Conservation (phyloP, 2,888 invertebrate species). For the Glaucopsyche alexis region DNA sequence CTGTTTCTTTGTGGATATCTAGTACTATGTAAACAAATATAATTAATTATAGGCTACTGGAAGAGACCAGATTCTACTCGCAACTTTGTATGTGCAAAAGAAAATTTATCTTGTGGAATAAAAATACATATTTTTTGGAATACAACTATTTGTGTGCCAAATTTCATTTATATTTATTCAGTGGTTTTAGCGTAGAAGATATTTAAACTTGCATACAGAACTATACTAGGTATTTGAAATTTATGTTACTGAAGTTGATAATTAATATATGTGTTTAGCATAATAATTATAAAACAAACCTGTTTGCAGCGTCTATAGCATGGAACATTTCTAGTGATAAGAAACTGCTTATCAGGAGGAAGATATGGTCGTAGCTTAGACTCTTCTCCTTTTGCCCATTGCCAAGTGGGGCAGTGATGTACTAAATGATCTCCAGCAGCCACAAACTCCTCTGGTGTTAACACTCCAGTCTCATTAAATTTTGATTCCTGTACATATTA, state of each 20-base stretch:
- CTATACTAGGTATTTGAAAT: not conserved
- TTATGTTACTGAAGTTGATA: too few species aligned
- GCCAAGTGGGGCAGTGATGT: constrained; percentile 99
- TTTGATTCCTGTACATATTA: constrained; percentile 89
- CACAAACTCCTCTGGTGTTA: constrained; percentile 99
- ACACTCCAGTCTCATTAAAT: constrained; percentile 97
- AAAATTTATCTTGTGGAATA: too few species aligned
- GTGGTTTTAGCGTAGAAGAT: too few species aligned
- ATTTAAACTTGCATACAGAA: not conserved
- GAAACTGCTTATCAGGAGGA: constrained; percentile 97
- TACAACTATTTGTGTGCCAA: too few species aligned
- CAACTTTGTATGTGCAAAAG: too few species aligned
- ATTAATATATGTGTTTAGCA: not conserved
- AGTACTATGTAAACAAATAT: not conserved
- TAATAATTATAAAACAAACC: constrained; percentile 55
- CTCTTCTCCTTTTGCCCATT: constrained; percentile 97
- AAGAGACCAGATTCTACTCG: too few species aligned
- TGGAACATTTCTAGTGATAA: constrained; percentile 98
- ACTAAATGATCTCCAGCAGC: constrained; percentile 99
- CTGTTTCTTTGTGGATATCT: not conserved
- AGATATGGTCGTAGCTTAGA: constrained; percentile 93
- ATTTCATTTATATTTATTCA: too few species aligned
- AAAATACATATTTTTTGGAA: too few species aligned
- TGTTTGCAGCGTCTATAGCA: constrained; percentile 97
- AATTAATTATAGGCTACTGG: too few species aligned